These are phyloP conservation scores for Calephelis nemesis DNA, from an alignment of 1,140 invertebrate species.

Conservation along the genomic window DNA sequence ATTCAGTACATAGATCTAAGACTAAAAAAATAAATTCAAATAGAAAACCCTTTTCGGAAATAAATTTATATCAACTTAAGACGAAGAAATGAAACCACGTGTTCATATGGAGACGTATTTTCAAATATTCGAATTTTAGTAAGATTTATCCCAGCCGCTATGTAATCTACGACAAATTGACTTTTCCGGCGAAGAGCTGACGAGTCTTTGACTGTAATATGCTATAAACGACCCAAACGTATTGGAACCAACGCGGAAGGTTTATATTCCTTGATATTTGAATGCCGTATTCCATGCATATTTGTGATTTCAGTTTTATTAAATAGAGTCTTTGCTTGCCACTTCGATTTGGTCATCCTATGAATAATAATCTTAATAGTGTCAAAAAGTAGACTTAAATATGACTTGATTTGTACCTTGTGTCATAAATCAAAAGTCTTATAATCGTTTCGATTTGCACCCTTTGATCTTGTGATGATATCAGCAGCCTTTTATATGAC, in stretches of 20 bases:
- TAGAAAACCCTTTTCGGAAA: background rate
- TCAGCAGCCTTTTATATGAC: too few species aligned
- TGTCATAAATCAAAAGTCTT: too few species aligned
- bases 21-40: slow-evolving; percentile 3
- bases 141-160: slow-evolving; percentile 55
- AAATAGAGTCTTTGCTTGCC: slow-evolving; percentile 2
- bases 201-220: slow-evolving; percentile 68
- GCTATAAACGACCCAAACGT: slow-evolving; percentile 73
- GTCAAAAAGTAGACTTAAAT: too few species aligned
- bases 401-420: too few species aligned
- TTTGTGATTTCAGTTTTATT: slow-evolving; percentile 27
- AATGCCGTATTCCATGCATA: slow-evolving; percentile 67
- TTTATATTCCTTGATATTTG: slow-evolving; percentile 75
- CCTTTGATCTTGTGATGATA: too few species aligned
- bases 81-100: slow-evolving; percentile 14
- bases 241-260: slow-evolving; percentile 63
- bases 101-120: slow-evolving; percentile 52
- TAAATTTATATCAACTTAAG: background rate
- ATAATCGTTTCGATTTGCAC: too few species aligned
- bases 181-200: slow-evolving; percentile 65
- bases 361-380: background rate
- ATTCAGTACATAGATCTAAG: too few species aligned
- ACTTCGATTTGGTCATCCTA: background rate
- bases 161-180: slow-evolving; percentile 72
- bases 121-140: slow-evolving; percentile 58